Evolutionary conservation across 2,888 invertebrate genomes (phyloP).

Genomic region (Anorthoa munda): DNA sequence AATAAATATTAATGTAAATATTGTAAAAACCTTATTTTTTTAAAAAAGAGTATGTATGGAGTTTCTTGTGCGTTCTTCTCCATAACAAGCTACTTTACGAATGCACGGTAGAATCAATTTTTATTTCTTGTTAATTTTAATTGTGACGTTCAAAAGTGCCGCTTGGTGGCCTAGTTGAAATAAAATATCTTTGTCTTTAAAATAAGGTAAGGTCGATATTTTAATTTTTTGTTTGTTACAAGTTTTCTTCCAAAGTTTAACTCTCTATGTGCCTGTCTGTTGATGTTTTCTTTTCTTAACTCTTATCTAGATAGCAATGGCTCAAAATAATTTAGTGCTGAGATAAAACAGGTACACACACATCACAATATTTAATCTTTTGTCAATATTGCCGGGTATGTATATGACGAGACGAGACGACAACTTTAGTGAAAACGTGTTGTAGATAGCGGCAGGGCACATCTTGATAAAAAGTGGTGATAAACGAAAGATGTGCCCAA

Average conservation of each 20-base stretch:
- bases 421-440: constrained; percentile 76
- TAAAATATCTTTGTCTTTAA: too few relatives aligned
- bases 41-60: too few relatives aligned
- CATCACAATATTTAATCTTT: constrained; percentile 81
- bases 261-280: constrained; percentile 10
- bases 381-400: constrained; percentile 83
- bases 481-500: constrained; percentile 55
- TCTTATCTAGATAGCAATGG: constrained; percentile 65
- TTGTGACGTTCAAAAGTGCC: too few relatives aligned
- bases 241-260: constrained; percentile 9
- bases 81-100: too few relatives aligned
- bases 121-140: too few relatives aligned
- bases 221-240: constrained; percentile 11
- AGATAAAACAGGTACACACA: constrained; percentile 80
- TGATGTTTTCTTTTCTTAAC: constrained; percentile 42
- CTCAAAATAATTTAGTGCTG: constrained; percentile 74
- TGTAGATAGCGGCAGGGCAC: constrained; percentile 64
- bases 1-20: too few relatives aligned
- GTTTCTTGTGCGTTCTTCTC: too few relatives aligned
- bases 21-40: too few relatives aligned
- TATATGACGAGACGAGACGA: constrained; percentile 77
- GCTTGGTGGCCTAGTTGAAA: too few relatives aligned
- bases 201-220: too few relatives aligned
- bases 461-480: constrained; percentile 58
- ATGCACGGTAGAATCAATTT: too few relatives aligned